Evolutionary conservation across 2,113 vertebrate genomes (phyloP).

Genomic region (Cranoglanis bouderius): DNA sequence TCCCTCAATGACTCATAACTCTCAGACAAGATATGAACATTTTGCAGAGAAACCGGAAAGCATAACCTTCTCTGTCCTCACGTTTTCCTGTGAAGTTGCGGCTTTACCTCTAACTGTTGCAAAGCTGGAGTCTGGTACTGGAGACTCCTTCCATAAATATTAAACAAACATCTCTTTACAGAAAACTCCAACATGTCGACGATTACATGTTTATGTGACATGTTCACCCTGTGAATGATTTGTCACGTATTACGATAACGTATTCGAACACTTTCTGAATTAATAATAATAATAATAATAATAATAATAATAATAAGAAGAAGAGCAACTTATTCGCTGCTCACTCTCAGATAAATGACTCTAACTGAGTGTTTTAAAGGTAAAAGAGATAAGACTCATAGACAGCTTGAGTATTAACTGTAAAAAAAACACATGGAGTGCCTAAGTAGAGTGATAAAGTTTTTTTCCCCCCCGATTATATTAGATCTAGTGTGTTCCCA

Average conservation of each 20-base stretch:
- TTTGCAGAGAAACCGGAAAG: background rate
- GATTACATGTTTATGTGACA: too few species aligned
- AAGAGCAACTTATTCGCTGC: background rate
- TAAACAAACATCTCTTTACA: too few species aligned
- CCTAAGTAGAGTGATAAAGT: background rate
- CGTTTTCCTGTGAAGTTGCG: background rate
- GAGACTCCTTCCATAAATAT: background rate
- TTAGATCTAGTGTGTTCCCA: background rate
- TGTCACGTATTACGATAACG: background rate
- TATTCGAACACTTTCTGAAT: background rate
- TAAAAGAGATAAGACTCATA: background rate
- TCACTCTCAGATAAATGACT: background rate
- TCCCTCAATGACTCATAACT: background rate
- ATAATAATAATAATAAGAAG: background rate
- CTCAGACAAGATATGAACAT: background rate
- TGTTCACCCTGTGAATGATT: background rate
- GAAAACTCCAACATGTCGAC: too few species aligned
- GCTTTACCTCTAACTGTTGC: background rate
- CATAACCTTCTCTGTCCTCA: background rate
- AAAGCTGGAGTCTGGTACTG: background rate
- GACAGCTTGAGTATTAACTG: background rate
- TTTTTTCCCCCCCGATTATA: background rate
- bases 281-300: background rate
- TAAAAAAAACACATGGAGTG: background rate
- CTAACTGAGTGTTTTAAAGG: background rate